A percentile compares a stretch with the other conserved stretches of the same genome.
These are phyloP conservation scores for Okamejei kenojei DNA, from an alignment of 2,797 vertebrate species.

Conservation along the genomic window DNA sequence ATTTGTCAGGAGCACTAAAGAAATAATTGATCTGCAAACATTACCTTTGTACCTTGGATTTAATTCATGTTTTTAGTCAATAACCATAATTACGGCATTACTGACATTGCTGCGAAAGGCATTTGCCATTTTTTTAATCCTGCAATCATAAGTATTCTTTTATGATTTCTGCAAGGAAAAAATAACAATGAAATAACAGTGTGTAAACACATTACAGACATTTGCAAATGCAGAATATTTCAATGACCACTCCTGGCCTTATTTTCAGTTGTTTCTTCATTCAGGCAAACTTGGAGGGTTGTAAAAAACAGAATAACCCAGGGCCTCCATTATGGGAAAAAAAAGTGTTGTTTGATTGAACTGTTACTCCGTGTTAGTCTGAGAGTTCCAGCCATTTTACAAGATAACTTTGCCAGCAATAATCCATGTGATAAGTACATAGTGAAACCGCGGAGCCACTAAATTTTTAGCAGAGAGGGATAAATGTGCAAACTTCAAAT, in stretches of 20 bases:
- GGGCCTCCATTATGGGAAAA: background rate
- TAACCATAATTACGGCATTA: background rate
- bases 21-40: conserved; percentile 35
- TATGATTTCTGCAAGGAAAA: background rate
- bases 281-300: background rate
- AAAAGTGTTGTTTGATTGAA: conserved; percentile 22
- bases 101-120: conserved; percentile 14
- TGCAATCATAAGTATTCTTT: background rate
- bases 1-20: conserved; percentile 19
- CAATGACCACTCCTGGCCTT: background rate
- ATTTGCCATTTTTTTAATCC: background rate
- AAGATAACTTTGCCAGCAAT: conserved; percentile 5
- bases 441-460: background rate
- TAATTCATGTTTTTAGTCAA: conserved; percentile 28
- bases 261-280: background rate
- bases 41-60: conserved; percentile 15
- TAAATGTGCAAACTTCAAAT: conserved; percentile 20
- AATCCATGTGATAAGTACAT: background rate
- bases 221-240: background rate
- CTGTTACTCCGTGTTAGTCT: background rate
- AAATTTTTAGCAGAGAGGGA: background rate
- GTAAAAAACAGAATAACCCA: background rate
- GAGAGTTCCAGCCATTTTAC: background rate
- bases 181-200: background rate
- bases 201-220: background rate